Base-by-base conservation (phyloP, 1,140 invertebrate genomes). In the Daktulosphaira vitifoliae region DNA sequence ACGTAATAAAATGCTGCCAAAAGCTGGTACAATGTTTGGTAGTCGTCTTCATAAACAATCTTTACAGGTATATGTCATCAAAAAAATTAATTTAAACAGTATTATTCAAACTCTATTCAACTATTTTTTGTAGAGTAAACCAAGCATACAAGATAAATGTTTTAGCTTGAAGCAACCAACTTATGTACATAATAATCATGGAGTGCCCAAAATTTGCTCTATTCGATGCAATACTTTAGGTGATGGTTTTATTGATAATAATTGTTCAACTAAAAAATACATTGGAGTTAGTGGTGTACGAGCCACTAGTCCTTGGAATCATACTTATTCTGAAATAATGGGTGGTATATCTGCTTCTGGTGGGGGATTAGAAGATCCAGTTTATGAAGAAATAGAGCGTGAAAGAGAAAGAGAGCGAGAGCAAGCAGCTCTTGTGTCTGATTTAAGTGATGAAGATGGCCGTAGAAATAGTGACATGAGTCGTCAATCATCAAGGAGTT, bases 321-420 rank as follows among this genome's bases (percentile, higher is more conserved):
- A 83, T 69, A 81, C 80, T 0, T 83, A 82, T 70, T 81, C 79
- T 0, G 82, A 83, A 72, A 82, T 82, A 20, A 33, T 76, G 80
- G 50, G 74, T 76, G 16, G 77, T 74, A 62, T 62, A 62, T 62
- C 56, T 4, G 75, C 76, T 0, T 78, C 78, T 23, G 72, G 73
- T 26, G 67, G 68, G 38, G 76, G 76, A 59, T 81, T 83, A 68
- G 85, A 86, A 69, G 87, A 89, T 70, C 87, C 87, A 0, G 87
- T 89, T 1, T 89, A 89, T 72, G 88, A 89, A 73, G 87, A 89
- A 71, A 89, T 89, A 48, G 87, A 89, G 69, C 78, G 85, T 0
- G 68, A 69, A 49, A 62, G 66, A 1, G 68, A 69, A 18, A 25
- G 67, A 20, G 67, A 68, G 13, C 48, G 67, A n/a, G 73, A 73